Conservation (phyloP, 2,888 invertebrate species). For the Griposia aprilina region DNA sequence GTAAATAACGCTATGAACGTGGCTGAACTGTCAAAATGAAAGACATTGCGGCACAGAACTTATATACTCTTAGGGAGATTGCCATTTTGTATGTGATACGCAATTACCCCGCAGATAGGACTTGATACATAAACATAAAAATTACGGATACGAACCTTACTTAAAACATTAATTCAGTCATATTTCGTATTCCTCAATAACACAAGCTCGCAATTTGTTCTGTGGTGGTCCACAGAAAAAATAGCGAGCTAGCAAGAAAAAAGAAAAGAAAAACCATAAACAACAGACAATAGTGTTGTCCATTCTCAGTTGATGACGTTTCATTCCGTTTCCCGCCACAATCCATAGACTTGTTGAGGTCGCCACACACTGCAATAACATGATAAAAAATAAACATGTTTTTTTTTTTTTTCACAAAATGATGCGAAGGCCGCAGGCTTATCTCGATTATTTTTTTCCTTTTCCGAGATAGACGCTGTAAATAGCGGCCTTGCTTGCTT, state of each 20-base stretch:
- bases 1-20: neutral
- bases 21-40: neutral
- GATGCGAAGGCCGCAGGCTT: slow-evolving; percentile 39
- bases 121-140: neutral
- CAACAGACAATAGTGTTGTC: slow-evolving; percentile 46
- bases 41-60: no score
- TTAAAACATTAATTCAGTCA: neutral
- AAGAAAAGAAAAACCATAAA: slow-evolving; percentile 35
- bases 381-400: slow-evolving; percentile 48
- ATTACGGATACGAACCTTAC: neutral
- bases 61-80: no score
- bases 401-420: slow-evolving; percentile 47
- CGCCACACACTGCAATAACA: slow-evolving; percentile 42
- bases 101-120: neutral
- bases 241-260: neutral
- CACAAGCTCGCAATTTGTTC: neutral
- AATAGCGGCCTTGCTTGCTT: slow-evolving; percentile 54
- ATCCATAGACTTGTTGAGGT: slow-evolving; percentile 35
- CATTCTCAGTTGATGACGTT: slow-evolving; percentile 55
- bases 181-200: neutral
- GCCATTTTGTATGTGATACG: neutral
- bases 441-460: slow-evolving; percentile 54
- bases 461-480: slow-evolving; percentile 49
- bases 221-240: neutral
- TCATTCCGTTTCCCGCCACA: slow-evolving; percentile 47